Evolutionary conservation across 2,888 invertebrate species (phyloP), one percentile per base, ranked within the genome.

Genomic region (Caenorhabditis uteleia): DNA sequence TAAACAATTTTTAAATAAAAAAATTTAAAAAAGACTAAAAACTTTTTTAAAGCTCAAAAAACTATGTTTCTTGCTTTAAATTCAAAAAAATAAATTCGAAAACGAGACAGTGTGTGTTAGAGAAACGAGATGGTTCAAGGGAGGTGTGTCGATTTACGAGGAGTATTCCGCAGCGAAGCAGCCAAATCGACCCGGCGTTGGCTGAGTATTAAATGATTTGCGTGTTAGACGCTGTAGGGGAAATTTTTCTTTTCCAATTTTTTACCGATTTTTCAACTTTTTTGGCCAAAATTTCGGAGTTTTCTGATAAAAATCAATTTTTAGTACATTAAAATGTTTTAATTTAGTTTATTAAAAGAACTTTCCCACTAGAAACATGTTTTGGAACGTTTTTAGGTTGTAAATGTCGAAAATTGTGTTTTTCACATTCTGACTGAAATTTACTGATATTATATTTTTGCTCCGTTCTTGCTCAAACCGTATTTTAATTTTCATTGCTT

Each of bases 181-280:
- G 64, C 53, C 38, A 64, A 64, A 31, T 45, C 27, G 6, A n/a
- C 1, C 29, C n/a, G 12, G 3, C 34, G 46, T 58, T 50, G 58
- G 21, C 65, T 65, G 65, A 65, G 65, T 65, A 65, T 65, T 58
- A 44, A 55, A 65, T 39, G 55, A 29, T 65, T 34, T 4, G 16
- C 6, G 44, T 40, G n/a, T 25, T 31, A 14, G 6, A 21, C 3
- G 33, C 31, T 8, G 18, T 18, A 45, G n/a, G n/a, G n/a, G n/a
- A 38, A 27, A 42, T 55, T 49, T 48, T 59, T 50, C 46, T 46
- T 36, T 48, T 23, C 21, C n/a, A n/a, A n/a, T n/a, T 48, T 38
- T 38, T 48, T 48, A 38, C 18, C n/a, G 14, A 12, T 46, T 48
- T 26, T 38, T 36, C 5, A 46, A 38, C 29, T 54, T 54, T 61